Base-by-base conservation (phyloP, 2,797 vertebrate genomes). In the Myripristis murdjan region DNA sequence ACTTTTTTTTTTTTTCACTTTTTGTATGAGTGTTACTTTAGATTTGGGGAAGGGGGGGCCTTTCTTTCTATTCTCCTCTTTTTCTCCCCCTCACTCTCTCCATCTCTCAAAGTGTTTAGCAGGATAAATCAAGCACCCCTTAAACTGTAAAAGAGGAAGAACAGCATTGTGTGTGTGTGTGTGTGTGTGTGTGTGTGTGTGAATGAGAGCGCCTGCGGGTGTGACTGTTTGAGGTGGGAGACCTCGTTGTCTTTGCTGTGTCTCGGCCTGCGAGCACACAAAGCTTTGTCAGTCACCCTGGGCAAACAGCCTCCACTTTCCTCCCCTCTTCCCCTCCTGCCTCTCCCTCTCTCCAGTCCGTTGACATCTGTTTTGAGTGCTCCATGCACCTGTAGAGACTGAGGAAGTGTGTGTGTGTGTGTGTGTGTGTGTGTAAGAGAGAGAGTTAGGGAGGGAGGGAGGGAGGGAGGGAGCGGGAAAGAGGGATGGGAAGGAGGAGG, bases 331-430 rank as follows among this genome's bases (percentile, higher is more conserved):
- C 24, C 61, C 55, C 59, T 37, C 59, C 0, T 18, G 52, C 63
- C 68, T 72, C 77, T 70, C 71, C 65, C 72, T 83, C 51, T 28
- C 87, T 87, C 81, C 87, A 87, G 91, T 95, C 86, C 94, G 93
- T 96, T 95, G 97, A 97, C 97, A 97, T 98, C 97, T 98, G 97
- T 94, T 96, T 96, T 96, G 85, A 95, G 94, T 96, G 85, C 94
- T 95, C 90, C n/a, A 84, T 96, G 96, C 96, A 98, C 97, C 97
- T 98, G 97, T 96, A 96, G 93, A 93, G 88, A 82, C 58, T 51
- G 87, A n/a, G 92, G 79, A 72, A 73, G 82, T 89, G 93, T 84
- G 81, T 86, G 82, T 87, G 75, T 79, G 79, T 76, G 77, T 74
- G 70, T 69, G 47, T 75, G 75, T 72, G 54, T 51, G 66, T 71